Evolutionary conservation across 1,140 invertebrate genomes (phyloP), one percentile per base, ranked within the genome.

Genomic region (Acromyrmex charruanus): DNA sequence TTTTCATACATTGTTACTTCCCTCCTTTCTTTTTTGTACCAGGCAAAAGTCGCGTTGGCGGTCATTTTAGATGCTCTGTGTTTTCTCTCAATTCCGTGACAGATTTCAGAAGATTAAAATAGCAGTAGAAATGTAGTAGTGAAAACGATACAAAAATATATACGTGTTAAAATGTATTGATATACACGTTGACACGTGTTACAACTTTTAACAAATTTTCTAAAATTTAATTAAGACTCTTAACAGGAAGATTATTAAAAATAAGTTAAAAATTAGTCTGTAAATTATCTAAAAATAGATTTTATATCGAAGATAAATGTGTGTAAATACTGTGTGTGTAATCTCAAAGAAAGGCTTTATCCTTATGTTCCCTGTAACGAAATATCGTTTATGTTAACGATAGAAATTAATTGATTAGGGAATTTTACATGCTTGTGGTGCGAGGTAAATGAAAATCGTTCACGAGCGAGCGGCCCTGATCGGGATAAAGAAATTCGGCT

Each of bases 401-500:
- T 44, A 44, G 16, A 16, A 51, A 16, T 16, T 5, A 14, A 7
- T 21, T 12, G n/a, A 35, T 10, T 10, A 7, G 39, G 55, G 31
- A 35, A 74, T 63, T 51, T 35, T 10, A 28, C 28, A n/a, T 61
- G 28, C 28, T 7, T n/a, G 9, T 18, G 21, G 2, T 10, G n/a
- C 7, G n/a, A 9, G 39, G 18, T 71, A 49, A 44, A 49, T 44
- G 51, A 5, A 84, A 72, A 68, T 25, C 16, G 55, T 12, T 25
- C 7, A 5, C 51, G 51, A 44, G 25, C 66, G 61, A 53, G 12
- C 49, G 35, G 39, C 63, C 44, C 63, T 51, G 77, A 49, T 59
- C 66, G 66, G 74, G 77, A 89, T 89, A 89, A 89, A 89, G 88
- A 89, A 85, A 89, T 89, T 87, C n/a, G 84, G 35, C 49, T 31